Evolutionary conservation across 2,888 invertebrate species (phyloP).

Genomic region (Ophraella communa): DNA sequence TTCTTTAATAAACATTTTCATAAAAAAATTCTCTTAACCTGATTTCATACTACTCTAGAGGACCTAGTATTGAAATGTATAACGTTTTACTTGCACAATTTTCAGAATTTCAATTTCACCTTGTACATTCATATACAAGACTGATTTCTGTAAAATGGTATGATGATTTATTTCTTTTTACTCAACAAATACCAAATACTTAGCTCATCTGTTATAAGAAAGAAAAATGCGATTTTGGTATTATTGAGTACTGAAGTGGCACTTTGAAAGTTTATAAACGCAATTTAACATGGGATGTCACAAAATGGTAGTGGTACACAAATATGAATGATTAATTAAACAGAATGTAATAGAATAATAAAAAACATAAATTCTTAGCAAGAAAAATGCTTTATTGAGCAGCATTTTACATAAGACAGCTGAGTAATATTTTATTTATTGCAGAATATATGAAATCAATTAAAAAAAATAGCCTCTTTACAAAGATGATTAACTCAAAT

Average conservation of each 20-base stretch:
- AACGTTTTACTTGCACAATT: too few relatives aligned
- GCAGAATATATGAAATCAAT: background rate
- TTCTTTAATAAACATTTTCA: too few relatives aligned
- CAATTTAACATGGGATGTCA: background rate
- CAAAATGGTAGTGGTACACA: background rate
- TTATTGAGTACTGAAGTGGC: background rate
- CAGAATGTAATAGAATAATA: too few relatives aligned
- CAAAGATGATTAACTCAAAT: constrained; percentile 3
- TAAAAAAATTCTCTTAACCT: too few relatives aligned
- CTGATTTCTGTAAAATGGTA: background rate
- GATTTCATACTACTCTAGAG: too few relatives aligned
- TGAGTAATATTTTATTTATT: background rate
- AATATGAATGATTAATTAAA: background rate
- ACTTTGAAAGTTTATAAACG: background rate
- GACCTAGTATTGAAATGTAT: too few relatives aligned
- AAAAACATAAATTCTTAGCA: too few relatives aligned
- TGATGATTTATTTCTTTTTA: background rate
- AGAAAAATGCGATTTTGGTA: background rate
- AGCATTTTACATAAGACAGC: too few relatives aligned
- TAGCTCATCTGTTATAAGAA: background rate
- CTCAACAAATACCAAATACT: background rate
- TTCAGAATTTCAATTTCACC: too few relatives aligned
- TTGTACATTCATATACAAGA: background rate
- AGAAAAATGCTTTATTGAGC: background rate
- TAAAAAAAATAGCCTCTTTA: background rate